phyloP scores from a whole-genome alignment of 2,797 vertebrate genomes.

The Garrulus glandarius region DNA sequence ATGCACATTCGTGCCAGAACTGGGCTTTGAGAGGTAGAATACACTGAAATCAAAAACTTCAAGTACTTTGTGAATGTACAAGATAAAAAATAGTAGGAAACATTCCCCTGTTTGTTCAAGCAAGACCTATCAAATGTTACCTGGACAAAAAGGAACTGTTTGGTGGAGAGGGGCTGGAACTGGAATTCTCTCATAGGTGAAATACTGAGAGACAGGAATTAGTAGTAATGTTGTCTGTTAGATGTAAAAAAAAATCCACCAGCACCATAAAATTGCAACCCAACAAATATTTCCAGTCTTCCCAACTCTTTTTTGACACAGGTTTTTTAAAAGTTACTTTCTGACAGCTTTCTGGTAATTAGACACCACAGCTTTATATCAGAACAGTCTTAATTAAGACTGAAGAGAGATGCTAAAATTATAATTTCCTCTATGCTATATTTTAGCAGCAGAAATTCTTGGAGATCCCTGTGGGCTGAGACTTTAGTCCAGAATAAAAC shows the following conservation, averaged over 20 bases:
- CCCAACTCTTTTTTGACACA: not conserved
- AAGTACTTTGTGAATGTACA: not conserved
- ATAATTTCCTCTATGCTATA: conserved; percentile 51
- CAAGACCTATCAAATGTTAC: not conserved
- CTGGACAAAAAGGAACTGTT: not conserved
- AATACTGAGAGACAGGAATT: not conserved
- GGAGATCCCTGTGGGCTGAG: conserved; percentile 50
- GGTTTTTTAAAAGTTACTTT: conserved; percentile 46
- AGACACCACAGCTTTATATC: conserved; percentile 43
- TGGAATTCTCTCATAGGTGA: not conserved
- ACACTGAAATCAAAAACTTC: not conserved
- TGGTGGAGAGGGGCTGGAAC: not conserved
- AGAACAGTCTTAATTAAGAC: conserved; percentile 57
- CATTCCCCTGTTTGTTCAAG: not conserved
- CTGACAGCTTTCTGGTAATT: conserved; percentile 39
- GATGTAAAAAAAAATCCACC: not conserved
- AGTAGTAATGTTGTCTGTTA: not conserved
- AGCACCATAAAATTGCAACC: not conserved
- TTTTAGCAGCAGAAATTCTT: conserved; percentile 44
- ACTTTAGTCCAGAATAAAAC: conserved; percentile 54
- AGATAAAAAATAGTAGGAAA: not conserved
- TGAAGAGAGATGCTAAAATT: conserved; percentile 64
- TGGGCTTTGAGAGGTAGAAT: not conserved
- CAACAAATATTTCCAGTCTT: not conserved
- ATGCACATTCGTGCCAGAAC: not conserved